phyloP scores from a whole-genome alignment of 2,113 vertebrate genomes.

The Haplochromis vanheusdeni region DNA sequence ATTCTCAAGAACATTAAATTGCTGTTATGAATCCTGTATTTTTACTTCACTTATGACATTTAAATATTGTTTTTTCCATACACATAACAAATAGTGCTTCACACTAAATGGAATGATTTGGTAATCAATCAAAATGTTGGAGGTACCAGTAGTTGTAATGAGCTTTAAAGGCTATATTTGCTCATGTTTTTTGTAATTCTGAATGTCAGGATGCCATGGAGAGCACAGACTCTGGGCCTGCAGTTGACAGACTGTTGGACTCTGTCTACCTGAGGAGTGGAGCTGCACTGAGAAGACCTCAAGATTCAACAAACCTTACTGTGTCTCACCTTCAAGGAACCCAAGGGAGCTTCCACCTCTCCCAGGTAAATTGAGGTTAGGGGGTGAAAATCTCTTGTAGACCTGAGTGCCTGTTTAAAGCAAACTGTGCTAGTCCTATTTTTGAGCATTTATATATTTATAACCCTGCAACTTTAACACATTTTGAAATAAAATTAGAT shows the following conservation, averaged over 20 bases:
- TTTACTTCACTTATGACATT: not conserved
- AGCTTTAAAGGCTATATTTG: not conserved
- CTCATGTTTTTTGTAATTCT: not conserved
- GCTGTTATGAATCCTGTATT: not conserved
- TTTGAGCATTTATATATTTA: not conserved
- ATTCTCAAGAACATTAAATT: not conserved
- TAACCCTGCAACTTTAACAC: not conserved
- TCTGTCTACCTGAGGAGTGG: conserved; percentile 59
- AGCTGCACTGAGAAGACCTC: conserved; percentile 18
- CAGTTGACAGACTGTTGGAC: conserved; percentile 34
- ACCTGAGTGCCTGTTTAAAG: not conserved
- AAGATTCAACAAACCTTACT: conserved; percentile 9
- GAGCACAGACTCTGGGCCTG: conserved; percentile 7
- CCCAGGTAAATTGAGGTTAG: conserved; percentile 15
- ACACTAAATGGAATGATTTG: not conserved
- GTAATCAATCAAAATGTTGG: not conserved
- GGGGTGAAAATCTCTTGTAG: not conserved
- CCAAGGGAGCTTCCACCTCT: conserved; percentile 47
- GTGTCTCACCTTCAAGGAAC: conserved; percentile 42
- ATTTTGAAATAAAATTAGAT: not conserved
- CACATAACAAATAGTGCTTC: not conserved
- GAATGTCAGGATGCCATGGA: conserved; percentile 57
- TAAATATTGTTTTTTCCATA: not conserved
- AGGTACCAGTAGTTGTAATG: not conserved
- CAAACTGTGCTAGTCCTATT: not conserved